Evolutionary conservation across 37 sponge, comb jelly and placozoan genomes (phyloP).

Genomic region (Lycopodina hypogea): DNA sequence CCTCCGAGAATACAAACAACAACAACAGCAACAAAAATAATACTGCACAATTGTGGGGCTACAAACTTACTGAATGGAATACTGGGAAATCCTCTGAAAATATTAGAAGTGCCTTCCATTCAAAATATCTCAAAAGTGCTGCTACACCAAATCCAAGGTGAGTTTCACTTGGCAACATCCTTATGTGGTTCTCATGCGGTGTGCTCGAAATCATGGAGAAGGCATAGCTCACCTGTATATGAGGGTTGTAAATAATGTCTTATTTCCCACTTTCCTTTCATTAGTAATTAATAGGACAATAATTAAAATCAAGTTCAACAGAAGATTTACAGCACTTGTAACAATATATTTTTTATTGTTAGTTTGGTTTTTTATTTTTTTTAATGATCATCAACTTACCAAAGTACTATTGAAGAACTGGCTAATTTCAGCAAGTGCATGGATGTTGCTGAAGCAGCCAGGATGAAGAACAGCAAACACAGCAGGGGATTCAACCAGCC

Average conservation of each 20-base stretch:
- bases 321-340: too few species aligned
- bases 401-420: slow-evolving; percentile 3
- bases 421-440: background rate
- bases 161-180: slow-evolving; percentile 22
- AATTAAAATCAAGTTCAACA: background rate
- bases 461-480: slow-evolving; percentile 1
- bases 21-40: too few species aligned
- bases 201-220: background rate
- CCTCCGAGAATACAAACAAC: too few species aligned
- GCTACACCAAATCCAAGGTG: slow-evolving; percentile 7
- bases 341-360: too few species aligned
- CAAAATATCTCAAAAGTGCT: slow-evolving; percentile 13
- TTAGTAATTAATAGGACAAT: too few species aligned
- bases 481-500: slow-evolving; percentile 1
- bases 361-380: too few species aligned
- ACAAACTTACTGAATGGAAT: slow-evolving; percentile 2
- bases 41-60: too few species aligned
- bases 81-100: slow-evolving; percentile 18
- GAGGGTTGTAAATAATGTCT: too few species aligned
- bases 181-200: background rate
- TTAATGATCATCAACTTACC: background rate
- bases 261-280: too few species aligned
- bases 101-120: slow-evolving; percentile 12
- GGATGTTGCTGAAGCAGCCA: slow-evolving; percentile 6
- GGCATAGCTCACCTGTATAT: slow-evolving; percentile 17